These are phyloP conservation scores for Alethe castanea DNA, from an alignment of 2,113 vertebrate genomes.

Conservation along the genomic window DNA sequence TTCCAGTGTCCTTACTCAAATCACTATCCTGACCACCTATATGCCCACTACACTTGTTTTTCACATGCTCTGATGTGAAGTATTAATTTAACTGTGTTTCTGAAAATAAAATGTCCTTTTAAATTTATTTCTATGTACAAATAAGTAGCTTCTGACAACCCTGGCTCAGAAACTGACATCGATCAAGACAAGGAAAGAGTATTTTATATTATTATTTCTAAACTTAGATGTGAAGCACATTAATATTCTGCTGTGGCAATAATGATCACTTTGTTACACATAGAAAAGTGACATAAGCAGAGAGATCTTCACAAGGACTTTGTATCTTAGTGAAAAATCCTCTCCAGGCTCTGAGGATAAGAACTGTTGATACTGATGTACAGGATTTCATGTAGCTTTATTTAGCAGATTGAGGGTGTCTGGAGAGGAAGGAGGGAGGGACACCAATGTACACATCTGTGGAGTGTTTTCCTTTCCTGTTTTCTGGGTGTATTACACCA, in stretches of 20 bases:
- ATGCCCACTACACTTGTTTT: background rate
- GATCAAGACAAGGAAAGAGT: background rate
- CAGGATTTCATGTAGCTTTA: conserved; percentile 3
- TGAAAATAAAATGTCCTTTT: background rate
- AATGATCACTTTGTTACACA: conserved; percentile 30
- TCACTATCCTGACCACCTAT: background rate
- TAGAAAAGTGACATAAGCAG: conserved; percentile 16
- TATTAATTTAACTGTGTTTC: background rate
- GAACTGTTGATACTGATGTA: background rate
- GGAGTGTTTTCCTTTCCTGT: background rate
- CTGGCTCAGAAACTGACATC: background rate
- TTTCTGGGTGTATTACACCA: background rate
- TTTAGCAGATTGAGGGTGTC: conserved; percentile 22
- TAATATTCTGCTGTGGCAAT: conserved; percentile 37
- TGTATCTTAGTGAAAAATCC: background rate
- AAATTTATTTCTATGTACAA: background rate
- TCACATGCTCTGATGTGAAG: background rate
- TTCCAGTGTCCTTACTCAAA: background rate
- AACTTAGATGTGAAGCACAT: conserved; percentile 30
- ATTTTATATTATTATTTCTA: conserved; percentile 23
- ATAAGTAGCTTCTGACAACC: background rate
- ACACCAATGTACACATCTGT: accelerated
- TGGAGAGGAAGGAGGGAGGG: background rate
- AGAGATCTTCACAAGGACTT: conserved; percentile 33
- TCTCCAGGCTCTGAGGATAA: background rate